These are phyloP conservation scores for Drosophila yooni DNA, from an alignment of 2,888 invertebrate genomes.

Conservation along the genomic window DNA sequence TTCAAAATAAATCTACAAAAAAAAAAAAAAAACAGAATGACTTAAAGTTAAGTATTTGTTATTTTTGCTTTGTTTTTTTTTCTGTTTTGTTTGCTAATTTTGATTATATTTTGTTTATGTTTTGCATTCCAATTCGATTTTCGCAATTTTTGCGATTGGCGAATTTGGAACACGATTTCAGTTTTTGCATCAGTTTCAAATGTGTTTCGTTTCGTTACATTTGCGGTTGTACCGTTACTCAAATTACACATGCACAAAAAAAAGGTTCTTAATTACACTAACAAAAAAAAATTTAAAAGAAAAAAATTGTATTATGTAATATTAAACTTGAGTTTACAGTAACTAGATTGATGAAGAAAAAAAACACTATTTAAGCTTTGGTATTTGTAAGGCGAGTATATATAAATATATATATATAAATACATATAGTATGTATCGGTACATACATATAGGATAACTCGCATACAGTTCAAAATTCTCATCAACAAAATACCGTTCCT, in stretches of 20 bases:
- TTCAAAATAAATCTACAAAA: constrained; percentile 20
- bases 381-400: constrained; percentile 68
- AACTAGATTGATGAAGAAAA: constrained; percentile 12
- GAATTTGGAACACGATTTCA: constrained; percentile 13
- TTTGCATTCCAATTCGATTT: constrained; percentile 10
- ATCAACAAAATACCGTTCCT: constrained; percentile 9
- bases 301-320: constrained; percentile 8
- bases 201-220: constrained; percentile 17
- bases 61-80: constrained; percentile 8
- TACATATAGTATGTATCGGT: background rate
- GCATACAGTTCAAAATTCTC: constrained; percentile 53
- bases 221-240: constrained; percentile 50
- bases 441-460: constrained; percentile 3
- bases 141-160: constrained; percentile 6
- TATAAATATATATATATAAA: background rate
- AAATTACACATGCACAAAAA: constrained; percentile 14
- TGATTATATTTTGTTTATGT: constrained; percentile 44
- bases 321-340: constrained; percentile 22
- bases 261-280: constrained; percentile 33
- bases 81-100: constrained; percentile 47
- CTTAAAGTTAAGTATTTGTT: background rate
- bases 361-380: constrained; percentile 65
- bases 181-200: constrained; percentile 2
- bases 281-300: constrained; percentile 9
- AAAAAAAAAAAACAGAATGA: constrained; percentile 13